Conservation (phyloP, 1,140 invertebrate genomes). For the Bombus turneri region DNA sequence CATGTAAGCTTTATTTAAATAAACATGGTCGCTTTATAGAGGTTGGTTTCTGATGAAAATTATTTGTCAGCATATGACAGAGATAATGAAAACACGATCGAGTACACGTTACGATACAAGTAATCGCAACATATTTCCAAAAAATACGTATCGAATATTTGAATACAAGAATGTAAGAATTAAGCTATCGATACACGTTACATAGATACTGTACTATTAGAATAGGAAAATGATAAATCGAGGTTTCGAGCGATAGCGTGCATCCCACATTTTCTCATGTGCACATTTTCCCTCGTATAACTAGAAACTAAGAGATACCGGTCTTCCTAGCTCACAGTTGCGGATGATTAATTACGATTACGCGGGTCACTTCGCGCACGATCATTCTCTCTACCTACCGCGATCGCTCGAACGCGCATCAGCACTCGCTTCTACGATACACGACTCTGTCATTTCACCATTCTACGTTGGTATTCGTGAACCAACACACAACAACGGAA, state of each 20-base stretch:
- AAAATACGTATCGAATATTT: neutral
- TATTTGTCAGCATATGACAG: no score
- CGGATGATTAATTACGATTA: conserved; percentile 75
- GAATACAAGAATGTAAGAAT: neutral
- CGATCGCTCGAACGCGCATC: neutral
- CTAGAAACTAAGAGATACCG: conserved; percentile 40
- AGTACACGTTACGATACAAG: neutral
- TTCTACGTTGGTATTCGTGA: neutral
- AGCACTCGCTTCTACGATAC: conserved; percentile 8
- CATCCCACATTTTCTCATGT: neutral
- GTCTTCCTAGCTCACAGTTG: conserved; percentile 23
- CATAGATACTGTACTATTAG: no score
- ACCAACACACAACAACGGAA: conserved; percentile 10
- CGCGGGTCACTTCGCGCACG: conserved; percentile 66
- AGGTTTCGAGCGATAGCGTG: neutral
- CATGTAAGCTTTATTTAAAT: no score
- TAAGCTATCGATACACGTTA: neutral
- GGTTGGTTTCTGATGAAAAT: no score
- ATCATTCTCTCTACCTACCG: conserved; percentile 47
- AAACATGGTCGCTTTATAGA: no score
- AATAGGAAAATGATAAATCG: neutral
- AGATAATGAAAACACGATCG: no score
- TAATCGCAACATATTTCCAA: neutral
- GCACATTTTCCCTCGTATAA: conserved; percentile 14
- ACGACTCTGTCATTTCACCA: neutral